Evolutionary conservation across 2,797 vertebrate species (phyloP), one percentile per base, ranked within the genome.

Genomic region (Toxotes lorentzi): DNA sequence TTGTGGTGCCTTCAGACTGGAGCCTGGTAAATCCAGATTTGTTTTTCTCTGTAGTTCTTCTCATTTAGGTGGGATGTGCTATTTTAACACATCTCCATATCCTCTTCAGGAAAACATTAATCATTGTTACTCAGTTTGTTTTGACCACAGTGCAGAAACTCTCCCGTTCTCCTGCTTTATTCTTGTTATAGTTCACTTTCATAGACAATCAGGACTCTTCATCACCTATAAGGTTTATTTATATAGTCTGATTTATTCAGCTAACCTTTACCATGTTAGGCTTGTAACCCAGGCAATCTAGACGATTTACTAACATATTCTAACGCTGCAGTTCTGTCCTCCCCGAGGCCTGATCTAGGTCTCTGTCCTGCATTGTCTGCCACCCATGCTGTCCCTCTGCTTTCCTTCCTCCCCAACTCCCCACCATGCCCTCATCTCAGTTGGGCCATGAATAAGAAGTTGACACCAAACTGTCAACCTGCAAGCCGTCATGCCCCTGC

Each of bases 401-500:
- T 60, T 62, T 72, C 50, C 57, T 66, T 51, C 51, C 67, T 76
- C 79, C 59, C 54, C 56, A 56, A 60, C 75, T 45, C 70, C 62
- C 53, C 60, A 50, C 65, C 35, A 19, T 84, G 79, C 58, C 58
- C 79, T 87, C 85, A 57, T 92, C 92, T 94, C 87, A 90, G 74
- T 51, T 85, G 75, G 91, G 82, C 92, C 92, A 89, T 87, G 89
- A 94, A 93, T 91, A 93, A 93, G 86, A 68, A 93, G 86, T 85
- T 95, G 94, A 94, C 95, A 96, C 95, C 94, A 95, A 94, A 95
- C 94, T 95, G 93, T 95, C 94, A 94, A 86, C 90, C 91, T 87
- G 90, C 85, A 91, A 86, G 84, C 89, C 88, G 84, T 93, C 92
- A 92, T 86, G 68, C 83, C 88, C 86, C 81, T 90, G 86, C 88